A percentile compares a stretch with the other conserved stretches of the same genome.
These are phyloP conservation scores for Lasiurus cinereus DNA, from an alignment of 2,113 vertebrate genomes.

Conservation along the genomic window DNA sequence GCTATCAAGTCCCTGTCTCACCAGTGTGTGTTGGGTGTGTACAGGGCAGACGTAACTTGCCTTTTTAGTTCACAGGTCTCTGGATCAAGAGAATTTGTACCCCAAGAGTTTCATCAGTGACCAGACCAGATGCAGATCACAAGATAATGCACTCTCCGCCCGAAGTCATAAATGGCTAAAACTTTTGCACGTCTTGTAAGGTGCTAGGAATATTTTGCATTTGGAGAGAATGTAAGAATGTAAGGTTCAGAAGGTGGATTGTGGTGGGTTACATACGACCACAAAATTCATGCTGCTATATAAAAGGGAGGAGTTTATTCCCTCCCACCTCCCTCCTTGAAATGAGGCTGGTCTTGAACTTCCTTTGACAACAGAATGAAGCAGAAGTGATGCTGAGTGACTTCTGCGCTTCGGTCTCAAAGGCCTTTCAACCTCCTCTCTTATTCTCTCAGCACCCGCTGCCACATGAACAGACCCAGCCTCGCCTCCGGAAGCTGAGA, in stretches of 20 bases:
- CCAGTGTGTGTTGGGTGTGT: no score
- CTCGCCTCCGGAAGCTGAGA: neutral
- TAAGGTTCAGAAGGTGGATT: neutral
- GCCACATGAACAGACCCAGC: neutral
- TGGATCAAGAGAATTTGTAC: slow-evolving; percentile 13
- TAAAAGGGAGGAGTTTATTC: neutral
- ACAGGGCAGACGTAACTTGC: neutral
- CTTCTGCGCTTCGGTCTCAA: neutral
- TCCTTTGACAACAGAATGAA: neutral
- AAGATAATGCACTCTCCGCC: neutral
- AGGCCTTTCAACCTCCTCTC: neutral
- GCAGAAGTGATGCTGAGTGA: neutral
- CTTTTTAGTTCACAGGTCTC: slow-evolving; percentile 27
- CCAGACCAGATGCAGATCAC: neutral
- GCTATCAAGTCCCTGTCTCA: neutral
- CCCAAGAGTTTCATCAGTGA: slow-evolving; percentile 6
- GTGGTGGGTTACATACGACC: slow-evolving; percentile 27
- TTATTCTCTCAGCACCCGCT: neutral
- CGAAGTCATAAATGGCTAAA: neutral
- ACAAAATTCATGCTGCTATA: neutral
- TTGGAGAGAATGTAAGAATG: slow-evolving; percentile 1
- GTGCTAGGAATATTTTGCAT: neutral
- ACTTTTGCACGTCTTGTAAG: neutral
- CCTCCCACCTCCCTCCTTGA: neutral
- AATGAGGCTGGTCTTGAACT: neutral